Percentiles rank a stretch among this genome's conserved stretches.
phyloP scores from a whole-genome alignment of 30 jellyfish, hydroid and myxozoan genomes.

The Sanderia malayensis region DNA sequence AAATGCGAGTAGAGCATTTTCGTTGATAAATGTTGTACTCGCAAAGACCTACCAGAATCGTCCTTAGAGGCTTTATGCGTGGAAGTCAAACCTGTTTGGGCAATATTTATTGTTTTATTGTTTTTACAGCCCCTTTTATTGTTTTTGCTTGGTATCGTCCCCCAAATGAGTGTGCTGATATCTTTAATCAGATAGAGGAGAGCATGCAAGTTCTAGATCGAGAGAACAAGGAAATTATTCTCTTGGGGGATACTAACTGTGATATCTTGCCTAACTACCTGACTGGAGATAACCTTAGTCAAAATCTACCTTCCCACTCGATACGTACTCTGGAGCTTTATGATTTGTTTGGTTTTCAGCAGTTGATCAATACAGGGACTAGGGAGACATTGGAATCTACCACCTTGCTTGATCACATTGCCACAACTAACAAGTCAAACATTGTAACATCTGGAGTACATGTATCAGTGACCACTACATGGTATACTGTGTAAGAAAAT shows the following conservation, averaged over 20 bases:
- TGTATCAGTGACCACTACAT: slow-evolving; percentile 5
- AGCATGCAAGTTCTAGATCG: neutral
- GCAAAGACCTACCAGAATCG: no score
- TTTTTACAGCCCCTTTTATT: no score
- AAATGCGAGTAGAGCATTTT: no score
- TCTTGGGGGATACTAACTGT: neutral
- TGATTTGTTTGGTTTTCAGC: slow-evolving; percentile 7
- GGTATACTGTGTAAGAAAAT: slow-evolving; percentile 2
- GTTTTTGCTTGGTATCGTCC: no score
- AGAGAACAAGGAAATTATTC: neutral
- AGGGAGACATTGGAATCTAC: neutral
- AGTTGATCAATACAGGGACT: slow-evolving; percentile 15
- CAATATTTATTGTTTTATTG: no score
- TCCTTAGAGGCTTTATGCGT: no score
- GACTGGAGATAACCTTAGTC: neutral
- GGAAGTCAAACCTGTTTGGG: no score
- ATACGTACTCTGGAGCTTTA: neutral
- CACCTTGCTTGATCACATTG: slow-evolving; percentile 18
- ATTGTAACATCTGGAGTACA: slow-evolving; percentile 10
- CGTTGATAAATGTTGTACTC: no score
- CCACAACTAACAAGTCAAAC: neutral
- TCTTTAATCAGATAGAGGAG: no score
- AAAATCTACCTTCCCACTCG: neutral
- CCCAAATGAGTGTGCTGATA: no score
- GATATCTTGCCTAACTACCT: neutral